Evolutionary conservation across 1,140 invertebrate genomes (phyloP).

Genomic region (Goniozus legneri): DNA sequence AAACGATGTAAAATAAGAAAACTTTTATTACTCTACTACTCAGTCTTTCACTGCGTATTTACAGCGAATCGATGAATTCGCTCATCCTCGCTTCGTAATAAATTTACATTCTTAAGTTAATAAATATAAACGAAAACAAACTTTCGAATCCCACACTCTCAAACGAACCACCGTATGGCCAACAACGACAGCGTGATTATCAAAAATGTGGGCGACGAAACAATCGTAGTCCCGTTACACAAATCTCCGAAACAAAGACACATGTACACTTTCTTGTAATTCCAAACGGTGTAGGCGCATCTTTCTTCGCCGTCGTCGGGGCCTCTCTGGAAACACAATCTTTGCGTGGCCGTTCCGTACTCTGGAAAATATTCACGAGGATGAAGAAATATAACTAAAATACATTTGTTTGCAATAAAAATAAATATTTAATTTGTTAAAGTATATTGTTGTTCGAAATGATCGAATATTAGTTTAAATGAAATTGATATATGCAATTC

Average conservation of each 20-base stretch:
- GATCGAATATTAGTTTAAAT: neutral
- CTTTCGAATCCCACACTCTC: no score
- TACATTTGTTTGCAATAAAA: neutral
- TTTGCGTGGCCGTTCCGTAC: conserved; percentile 81
- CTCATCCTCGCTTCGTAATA: no score
- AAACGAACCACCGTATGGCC: no score
- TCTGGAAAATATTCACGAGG: conserved; percentile 59
- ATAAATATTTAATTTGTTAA: conserved; percentile 3
- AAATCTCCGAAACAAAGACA: conserved; percentile 91
- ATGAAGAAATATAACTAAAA: conserved; percentile 1
- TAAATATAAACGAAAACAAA: no score
- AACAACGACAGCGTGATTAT: no score
- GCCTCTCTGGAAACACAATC: conserved; percentile 80
- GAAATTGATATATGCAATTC: neutral
- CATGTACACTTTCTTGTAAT: conserved; percentile 80
- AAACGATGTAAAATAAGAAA: no score
- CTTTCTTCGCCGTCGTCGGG: conserved; percentile 84
- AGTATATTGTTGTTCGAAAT: neutral
- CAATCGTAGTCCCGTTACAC: conserved; percentile 64
- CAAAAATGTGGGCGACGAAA: no score
- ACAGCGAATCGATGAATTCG: no score
- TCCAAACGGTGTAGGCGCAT: conserved; percentile 79
- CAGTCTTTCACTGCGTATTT: no score
- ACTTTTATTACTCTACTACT: no score
- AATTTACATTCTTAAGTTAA: no score